Evolutionary conservation across 2,113 vertebrate species (phyloP).

Genomic region (Chascanopsetta lugubris): DNA sequence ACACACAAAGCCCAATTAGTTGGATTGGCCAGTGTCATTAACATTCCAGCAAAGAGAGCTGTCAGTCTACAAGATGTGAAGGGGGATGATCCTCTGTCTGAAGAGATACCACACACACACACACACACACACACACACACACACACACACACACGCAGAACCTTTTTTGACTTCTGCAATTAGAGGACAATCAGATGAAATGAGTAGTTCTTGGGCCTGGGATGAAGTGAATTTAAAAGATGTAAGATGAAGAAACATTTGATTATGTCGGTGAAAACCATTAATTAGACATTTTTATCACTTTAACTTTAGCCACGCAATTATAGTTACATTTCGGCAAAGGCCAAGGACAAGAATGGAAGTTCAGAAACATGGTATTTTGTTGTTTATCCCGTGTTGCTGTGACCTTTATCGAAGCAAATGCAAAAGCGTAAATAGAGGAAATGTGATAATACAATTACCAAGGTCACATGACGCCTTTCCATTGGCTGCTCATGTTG

Average conservation of each 20-base stretch:
- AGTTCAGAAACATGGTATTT: background rate
- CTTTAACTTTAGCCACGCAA: no score
- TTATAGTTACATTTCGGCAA: background rate
- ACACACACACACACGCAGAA: background rate
- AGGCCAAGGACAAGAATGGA: background rate
- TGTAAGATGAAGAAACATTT: no score
- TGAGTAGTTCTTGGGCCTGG: background rate
- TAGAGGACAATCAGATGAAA: background rate
- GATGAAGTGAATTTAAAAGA: background rate
- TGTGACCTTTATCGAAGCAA: no score
- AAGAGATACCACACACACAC: constrained; percentile 10
- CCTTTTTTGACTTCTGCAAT: background rate
- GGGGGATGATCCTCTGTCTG: constrained; percentile 23
- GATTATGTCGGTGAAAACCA: no score
- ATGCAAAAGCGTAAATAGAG: no score
- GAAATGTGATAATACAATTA: no score
- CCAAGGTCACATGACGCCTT: no score
- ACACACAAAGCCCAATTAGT: constrained; percentile 48
- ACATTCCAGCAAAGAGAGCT: constrained; percentile 39
- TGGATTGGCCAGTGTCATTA: constrained; percentile 58
- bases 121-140: background rate
- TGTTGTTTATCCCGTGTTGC: background rate
- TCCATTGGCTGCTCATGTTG: no score
- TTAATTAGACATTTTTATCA: no score
- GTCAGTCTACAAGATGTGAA: constrained; percentile 29